phyloP scores from a whole-genome alignment of 2,113 vertebrate species.

The Limnothrissa miodon region DNA sequence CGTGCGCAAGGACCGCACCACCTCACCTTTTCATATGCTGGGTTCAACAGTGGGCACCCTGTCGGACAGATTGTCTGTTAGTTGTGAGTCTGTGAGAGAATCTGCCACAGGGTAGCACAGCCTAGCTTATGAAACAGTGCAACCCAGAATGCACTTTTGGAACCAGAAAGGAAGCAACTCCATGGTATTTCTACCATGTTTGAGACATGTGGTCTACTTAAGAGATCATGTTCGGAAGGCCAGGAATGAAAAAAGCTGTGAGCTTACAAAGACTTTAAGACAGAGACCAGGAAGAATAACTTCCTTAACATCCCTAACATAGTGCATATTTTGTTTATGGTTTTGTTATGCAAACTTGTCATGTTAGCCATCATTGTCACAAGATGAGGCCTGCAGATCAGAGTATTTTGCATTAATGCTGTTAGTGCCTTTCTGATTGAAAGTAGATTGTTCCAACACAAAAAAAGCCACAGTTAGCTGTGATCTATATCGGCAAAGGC shows the following conservation, averaged over 20 bases:
- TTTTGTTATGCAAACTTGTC: not conserved
- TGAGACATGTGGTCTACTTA: no score
- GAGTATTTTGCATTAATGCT: not conserved
- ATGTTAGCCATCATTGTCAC: not conserved
- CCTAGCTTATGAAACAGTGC: no score
- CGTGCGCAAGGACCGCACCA: not conserved
- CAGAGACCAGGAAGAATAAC: no score
- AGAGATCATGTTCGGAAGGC: not conserved
- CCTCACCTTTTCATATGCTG: not conserved
- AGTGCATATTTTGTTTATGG: not conserved
- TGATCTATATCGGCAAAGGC: conserved; percentile 1
- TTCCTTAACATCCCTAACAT: not conserved
- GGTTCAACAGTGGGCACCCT: not conserved
- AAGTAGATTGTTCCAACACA: not conserved
- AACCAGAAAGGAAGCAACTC: no score
- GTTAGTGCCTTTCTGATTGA: not conserved
- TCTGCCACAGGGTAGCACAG: no score
- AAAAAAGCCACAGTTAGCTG: not conserved
- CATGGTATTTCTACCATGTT: not conserved
- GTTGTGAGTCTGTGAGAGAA: no score
- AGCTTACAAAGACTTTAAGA: not conserved
- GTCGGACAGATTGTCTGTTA: not conserved
- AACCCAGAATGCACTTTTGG: no score
- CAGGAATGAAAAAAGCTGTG: not conserved
- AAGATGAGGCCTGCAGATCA: not conserved